Base-by-base conservation (phyloP, 2,113 vertebrate species). In the Protobothrops flavoviridis region DNA sequence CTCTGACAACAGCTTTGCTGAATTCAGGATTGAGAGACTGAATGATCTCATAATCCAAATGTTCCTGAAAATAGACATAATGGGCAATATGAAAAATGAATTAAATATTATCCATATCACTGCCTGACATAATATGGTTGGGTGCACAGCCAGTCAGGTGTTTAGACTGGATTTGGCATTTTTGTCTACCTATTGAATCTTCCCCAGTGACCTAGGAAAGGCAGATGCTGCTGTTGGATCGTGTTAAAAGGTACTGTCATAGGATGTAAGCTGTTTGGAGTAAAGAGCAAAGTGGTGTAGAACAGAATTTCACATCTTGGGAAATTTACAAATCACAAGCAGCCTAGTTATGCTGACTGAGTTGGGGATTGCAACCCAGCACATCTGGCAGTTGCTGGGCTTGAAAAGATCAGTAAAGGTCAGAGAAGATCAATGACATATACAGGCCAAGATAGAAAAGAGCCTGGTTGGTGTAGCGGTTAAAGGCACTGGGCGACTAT, bases 1-100 rank as follows among this genome's bases (percentile, higher is more conserved):
- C 99, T 90, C 99, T 97, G 92, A 99, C 98, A 90, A 99, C 99
- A 0, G 99, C 99, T 97, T 99, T 99, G 98, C 98, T 99, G 96
- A 99, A 99, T 95, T 99, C 99, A 0, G 99, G 99, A 92, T 99
- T 99, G 93, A 99, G 96, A 48, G 99, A 99, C 97, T 99, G 99
- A 95, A 99, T 98, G 39, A 99, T 99, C 97, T 99, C 99, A 93
- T 99, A 99, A 96, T 99, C 99, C 53, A 99, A 96, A 93, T 99
- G 99, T 92, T 99, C 99, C 99, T 99, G 92, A 45, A 64, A 95
- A 57, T 92, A 39, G 88, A 23, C 91, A 94, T 94, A 95, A 33
- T 93, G 87, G 1, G 10, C 17, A 56, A 53, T 53, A 87, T 69
- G 33, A 93, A 39, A 55, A 87, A 12, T 3, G 90, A 26, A 88